Evolutionary conservation across 2,888 invertebrate genomes (phyloP).

Genomic region (Tetranychus piercei): DNA sequence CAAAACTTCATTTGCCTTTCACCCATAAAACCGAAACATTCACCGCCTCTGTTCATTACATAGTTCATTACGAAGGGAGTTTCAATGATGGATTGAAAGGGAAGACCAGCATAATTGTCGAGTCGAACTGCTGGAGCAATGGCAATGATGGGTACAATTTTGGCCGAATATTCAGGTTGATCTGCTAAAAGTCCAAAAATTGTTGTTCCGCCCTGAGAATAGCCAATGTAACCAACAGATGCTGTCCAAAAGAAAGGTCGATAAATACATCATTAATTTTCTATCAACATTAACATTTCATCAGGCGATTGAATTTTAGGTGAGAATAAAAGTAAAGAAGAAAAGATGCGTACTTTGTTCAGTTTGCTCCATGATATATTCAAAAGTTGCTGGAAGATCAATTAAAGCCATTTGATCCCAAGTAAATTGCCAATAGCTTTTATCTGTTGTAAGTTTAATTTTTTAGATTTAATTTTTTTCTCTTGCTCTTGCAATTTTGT

Average conservation of each 20-base stretch:
- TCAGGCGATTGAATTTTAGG: neutral
- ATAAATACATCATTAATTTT: neutral
- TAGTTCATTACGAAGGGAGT: neutral
- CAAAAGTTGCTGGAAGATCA: neutral
- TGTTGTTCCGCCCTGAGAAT: neutral
- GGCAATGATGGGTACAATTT: neutral
- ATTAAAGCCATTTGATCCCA: neutral
- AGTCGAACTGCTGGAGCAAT: neutral
- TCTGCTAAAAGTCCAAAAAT: neutral
- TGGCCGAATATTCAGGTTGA: neutral
- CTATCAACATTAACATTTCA: neutral
- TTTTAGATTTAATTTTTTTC: neutral
- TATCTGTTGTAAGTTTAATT: neutral
- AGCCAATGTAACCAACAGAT: neutral
- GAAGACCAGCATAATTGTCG: neutral
- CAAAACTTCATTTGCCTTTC: neutral
- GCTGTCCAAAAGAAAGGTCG: neutral
- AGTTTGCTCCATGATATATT: neutral
- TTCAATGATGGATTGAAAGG: neutral
- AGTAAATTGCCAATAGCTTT: conserved; percentile 2
- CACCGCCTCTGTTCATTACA: neutral
- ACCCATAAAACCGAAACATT: neutral
- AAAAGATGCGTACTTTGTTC: neutral
- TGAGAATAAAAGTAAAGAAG: neutral
- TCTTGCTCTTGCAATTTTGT: neutral